Evolutionary conservation across 1,140 invertebrate genomes (phyloP).

Genomic region (Sarcophaga bullata): DNA sequence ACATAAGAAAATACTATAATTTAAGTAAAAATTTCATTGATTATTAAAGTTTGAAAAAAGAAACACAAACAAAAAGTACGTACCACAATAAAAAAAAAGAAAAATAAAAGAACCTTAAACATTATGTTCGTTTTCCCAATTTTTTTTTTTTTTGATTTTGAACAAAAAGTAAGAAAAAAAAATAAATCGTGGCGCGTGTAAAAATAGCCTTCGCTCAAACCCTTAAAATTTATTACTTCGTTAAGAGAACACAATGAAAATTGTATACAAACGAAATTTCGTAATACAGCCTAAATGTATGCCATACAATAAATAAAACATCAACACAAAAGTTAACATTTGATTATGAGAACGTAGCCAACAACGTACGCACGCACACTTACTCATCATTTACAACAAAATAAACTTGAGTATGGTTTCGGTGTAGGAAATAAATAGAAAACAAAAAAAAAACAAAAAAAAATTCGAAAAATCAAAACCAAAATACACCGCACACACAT

Average conservation of each 20-base stretch:
- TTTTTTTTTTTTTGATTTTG: background rate
- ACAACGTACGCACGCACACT: background rate
- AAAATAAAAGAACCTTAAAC: background rate
- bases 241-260: too few relatives aligned
- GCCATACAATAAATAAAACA: background rate
- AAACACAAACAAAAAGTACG: background rate
- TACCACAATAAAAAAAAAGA: background rate
- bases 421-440: background rate
- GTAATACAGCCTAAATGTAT: constrained; percentile 10
- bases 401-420: background rate
- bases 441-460: background rate
- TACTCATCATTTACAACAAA: background rate
- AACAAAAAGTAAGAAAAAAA: background rate
- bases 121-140: background rate
- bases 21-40: background rate
- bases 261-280: background rate
- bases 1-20: background rate
- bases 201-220: constrained; percentile 8
- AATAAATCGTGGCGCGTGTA: background rate
- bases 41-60: background rate
- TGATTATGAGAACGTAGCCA: background rate
- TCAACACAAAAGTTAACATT: background rate
- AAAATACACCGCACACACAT: background rate
- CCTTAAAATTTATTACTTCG: background rate
- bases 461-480: background rate